Evolutionary conservation across 2,888 invertebrate species (phyloP), one percentile per base, ranked within the genome.

Genomic region (Ryuthela nishihirai): DNA sequence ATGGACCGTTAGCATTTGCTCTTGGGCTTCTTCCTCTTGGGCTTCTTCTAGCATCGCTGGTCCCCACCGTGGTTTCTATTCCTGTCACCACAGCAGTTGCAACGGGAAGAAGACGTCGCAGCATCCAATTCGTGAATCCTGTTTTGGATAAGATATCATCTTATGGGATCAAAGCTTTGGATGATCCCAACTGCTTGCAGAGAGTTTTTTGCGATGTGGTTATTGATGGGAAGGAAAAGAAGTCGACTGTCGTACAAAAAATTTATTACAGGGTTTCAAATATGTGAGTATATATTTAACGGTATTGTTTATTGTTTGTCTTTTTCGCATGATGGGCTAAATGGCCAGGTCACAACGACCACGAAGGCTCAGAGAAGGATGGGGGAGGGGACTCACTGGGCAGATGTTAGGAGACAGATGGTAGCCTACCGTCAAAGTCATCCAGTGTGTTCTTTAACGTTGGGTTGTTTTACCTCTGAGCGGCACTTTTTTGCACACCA

Each of bases 11-110:
- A 17, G 63, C 63, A 15, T 59, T 63, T 49, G 52, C 56, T 24
- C 40, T 63, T n/a, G 63, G 63, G 5, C 46, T 63, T 3, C 18
- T 63, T 9, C 63, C 63, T 4, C 26, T 63, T 9, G 63, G 63
- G 15, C 43, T 63, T 1, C 39, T 63, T 9, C 39, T 63, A 29
- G 63, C 59, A 29, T 61, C 63, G 12, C 25, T 63, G 2, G 54
- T 63, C 1, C 63, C 63, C 12, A 59, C 52, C 6, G 59, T 63
- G 18, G 55, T 58, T 7, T 46, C 54, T 3, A 52, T 59, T 4
- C 56, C 56, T 12, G 62, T 54, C 3, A 54, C 58, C 18, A 53
- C 58, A 23, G 58, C 62, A 12, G 54, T 54, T 9, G 56, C 62
- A 32, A 54, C 50, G 7, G 59, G 63, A 9, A 49, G 59, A 43